Percentiles rank a stretch among this genome's conserved stretches.
phyloP scores from a whole-genome alignment of 2,113 vertebrate species.

The Nothobranchius furzeri region DNA sequence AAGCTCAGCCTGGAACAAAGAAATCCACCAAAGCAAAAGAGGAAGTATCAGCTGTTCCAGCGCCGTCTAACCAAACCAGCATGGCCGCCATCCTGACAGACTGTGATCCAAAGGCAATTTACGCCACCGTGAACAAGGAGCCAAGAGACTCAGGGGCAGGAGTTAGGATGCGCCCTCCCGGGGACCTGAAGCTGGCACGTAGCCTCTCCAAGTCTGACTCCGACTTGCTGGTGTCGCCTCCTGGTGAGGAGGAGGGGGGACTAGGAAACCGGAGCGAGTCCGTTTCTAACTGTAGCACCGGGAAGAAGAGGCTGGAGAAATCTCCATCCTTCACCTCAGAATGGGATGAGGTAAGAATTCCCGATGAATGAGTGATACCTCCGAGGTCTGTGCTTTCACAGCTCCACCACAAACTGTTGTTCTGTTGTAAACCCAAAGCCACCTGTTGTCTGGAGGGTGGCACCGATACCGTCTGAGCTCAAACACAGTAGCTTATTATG shows the following conservation, averaged over 20 bases:
- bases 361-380: too few relatives aligned
- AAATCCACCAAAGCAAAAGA: constrained; percentile 50
- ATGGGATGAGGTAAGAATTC: constrained; percentile 96
- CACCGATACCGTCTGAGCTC: too few relatives aligned
- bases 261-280: constrained; percentile 95
- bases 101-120: constrained; percentile 83
- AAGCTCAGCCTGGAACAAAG: constrained; percentile 39
- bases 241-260: constrained; percentile 90
- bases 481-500: too few relatives aligned
- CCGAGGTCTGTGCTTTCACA: too few relatives aligned
- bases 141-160: constrained; percentile 73
- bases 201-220: constrained; percentile 98
- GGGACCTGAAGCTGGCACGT: constrained; percentile 94
- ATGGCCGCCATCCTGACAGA: constrained; percentile 80
- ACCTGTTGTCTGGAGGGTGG: too few relatives aligned
- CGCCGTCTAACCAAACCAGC: constrained; percentile 50
- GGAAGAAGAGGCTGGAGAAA: constrained; percentile 95
- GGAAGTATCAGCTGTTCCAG: constrained; percentile 53
- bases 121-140: constrained; percentile 84
- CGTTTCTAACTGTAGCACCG: constrained; percentile 90
- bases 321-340: constrained; percentile 96
- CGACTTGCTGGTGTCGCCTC: constrained; percentile 93
- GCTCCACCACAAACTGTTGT: too few relatives aligned
- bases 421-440: too few relatives aligned
- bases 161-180: constrained; percentile 81